A percentile compares a stretch with the other conserved stretches of the same genome.
phyloP scores from a whole-genome alignment of 2,888 invertebrate species.

The Diarsia brunnea region DNA sequence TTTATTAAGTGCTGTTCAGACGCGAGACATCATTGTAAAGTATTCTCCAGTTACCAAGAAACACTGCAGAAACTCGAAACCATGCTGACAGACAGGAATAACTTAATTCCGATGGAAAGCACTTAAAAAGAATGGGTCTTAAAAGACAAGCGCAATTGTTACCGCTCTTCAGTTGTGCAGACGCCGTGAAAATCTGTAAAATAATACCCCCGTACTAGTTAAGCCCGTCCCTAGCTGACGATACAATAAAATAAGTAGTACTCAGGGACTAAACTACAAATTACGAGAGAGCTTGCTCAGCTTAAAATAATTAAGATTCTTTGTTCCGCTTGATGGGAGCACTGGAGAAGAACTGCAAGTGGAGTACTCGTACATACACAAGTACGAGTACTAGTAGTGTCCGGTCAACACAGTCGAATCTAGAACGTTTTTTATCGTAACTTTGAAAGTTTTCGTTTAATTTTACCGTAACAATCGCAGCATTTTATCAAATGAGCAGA shows the following conservation, averaged over 20 bases:
- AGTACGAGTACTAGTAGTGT: conserved; percentile 58
- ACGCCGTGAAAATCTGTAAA: conserved; percentile 85
- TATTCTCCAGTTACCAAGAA: conserved; percentile 66
- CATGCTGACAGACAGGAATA: conserved; percentile 75
- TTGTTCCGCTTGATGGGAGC: conserved; percentile 80
- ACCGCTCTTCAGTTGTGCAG: conserved; percentile 80
- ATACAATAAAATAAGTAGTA: conserved; percentile 87
- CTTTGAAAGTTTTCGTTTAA: conserved; percentile 62
- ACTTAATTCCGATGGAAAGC: conserved; percentile 83
- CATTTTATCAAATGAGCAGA: conserved; percentile 65
- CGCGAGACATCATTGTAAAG: conserved; percentile 61
- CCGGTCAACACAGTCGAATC: conserved; percentile 51
- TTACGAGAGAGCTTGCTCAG: conserved; percentile 84
- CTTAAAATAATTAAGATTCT: conserved; percentile 89
- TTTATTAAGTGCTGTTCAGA: conserved; percentile 67
- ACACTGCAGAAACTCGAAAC: conserved; percentile 71
- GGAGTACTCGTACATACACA: neutral
- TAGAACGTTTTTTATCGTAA: conserved; percentile 59
- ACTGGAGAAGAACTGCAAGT: conserved; percentile 56
- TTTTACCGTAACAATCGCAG: conserved; percentile 63
- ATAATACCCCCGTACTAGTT: conserved; percentile 83
- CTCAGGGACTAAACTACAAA: conserved; percentile 84
- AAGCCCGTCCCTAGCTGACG: conserved; percentile 82
- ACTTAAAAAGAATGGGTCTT: conserved; percentile 81
- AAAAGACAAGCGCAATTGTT: conserved; percentile 79